Percentiles rank a stretch among this genome's conserved stretches.
Conservation (phyloP, 2,888 invertebrate species). For the Caenorhabditis angaria region DNA sequence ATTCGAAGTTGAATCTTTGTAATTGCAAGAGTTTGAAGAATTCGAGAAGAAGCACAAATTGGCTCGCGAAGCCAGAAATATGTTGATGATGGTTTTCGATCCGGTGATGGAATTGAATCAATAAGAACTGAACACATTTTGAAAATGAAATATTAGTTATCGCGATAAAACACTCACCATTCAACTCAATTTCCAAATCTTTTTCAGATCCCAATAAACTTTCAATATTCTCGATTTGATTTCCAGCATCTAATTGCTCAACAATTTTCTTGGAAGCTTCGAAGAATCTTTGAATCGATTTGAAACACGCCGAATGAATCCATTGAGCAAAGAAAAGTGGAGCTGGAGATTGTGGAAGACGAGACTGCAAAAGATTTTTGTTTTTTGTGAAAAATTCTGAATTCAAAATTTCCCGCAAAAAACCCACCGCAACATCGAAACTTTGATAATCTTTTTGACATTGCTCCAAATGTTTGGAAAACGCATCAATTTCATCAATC, state of each 20-base stretch:
- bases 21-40: slow-evolving; percentile 33
- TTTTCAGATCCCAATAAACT: slow-evolving; percentile 16
- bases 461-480: slow-evolving; percentile 40
- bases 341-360: slow-evolving; percentile 38
- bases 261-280: slow-evolving; percentile 34
- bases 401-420: not conserved
- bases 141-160: not conserved
- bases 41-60: slow-evolving; percentile 26
- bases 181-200: slow-evolving; percentile 24
- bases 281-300: slow-evolving; percentile 31
- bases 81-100: not conserved
- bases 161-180: slow-evolving; percentile 11
- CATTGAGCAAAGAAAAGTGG: slow-evolving; percentile 31
- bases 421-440: slow-evolving; percentile 16
- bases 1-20: slow-evolving; percentile 24
- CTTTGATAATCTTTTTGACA: slow-evolving; percentile 39
- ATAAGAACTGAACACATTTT: slow-evolving; percentile 17
- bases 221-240: slow-evolving; percentile 14
- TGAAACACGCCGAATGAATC: slow-evolving; percentile 36
- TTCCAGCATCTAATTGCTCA: slow-evolving; percentile 24
- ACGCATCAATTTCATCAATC: slow-evolving; percentile 20
- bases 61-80: slow-evolving; percentile 31
- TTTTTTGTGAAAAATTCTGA: not conserved
- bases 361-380: slow-evolving; percentile 9
- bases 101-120: slow-evolving; percentile 4